Evolutionary conservation across 2,797 vertebrate species (phyloP).

Genomic region (Jordanella pulchra): DNA sequence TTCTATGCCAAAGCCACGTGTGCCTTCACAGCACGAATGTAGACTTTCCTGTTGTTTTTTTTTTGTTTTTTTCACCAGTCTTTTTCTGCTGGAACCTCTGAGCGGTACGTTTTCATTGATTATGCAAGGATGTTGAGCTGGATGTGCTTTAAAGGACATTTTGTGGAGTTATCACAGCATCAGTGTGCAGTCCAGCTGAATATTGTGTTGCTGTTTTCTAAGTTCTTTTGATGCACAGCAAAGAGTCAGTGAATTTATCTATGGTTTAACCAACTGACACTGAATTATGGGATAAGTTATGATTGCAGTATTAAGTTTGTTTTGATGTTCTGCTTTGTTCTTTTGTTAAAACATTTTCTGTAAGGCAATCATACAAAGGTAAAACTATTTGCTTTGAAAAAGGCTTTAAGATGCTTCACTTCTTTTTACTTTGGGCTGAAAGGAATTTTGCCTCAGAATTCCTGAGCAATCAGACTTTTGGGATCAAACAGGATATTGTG

Average conservation of each 20-base stretch:
- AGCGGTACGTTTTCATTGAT: conserved; percentile 63
- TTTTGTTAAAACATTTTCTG: conserved; percentile 39
- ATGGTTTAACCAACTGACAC: conserved; percentile 40
- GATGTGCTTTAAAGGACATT: conserved; percentile 38
- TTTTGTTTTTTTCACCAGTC: not conserved
- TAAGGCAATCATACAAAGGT: conserved; percentile 60
- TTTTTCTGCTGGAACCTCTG: conserved; percentile 48
- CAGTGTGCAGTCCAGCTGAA: conserved; percentile 44
- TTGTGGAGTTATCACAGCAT: conserved; percentile 17
- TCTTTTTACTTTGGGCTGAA: conserved; percentile 1
- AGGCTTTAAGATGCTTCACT: conserved; percentile 42
- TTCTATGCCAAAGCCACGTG: conserved; percentile 55
- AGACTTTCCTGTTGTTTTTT: conserved; percentile 5
- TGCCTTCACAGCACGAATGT: conserved; percentile 52
- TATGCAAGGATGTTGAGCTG: conserved; percentile 9
- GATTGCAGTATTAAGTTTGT: conserved; percentile 67
- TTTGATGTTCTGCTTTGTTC: conserved; percentile 51
- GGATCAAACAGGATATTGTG: not conserved
- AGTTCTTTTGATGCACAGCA: conserved; percentile 25
- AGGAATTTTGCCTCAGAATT: not conserved
- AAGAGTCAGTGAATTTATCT: conserved; percentile 44
- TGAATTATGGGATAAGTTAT: conserved; percentile 62
- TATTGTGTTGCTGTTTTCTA: conserved; percentile 33
- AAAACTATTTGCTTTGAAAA: conserved; percentile 43
- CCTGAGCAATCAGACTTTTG: not conserved